Evolutionary conservation across 2,797 vertebrate species (phyloP), one percentile per base, ranked within the genome.

Genomic region (Scolopax bukidnonensis): DNA sequence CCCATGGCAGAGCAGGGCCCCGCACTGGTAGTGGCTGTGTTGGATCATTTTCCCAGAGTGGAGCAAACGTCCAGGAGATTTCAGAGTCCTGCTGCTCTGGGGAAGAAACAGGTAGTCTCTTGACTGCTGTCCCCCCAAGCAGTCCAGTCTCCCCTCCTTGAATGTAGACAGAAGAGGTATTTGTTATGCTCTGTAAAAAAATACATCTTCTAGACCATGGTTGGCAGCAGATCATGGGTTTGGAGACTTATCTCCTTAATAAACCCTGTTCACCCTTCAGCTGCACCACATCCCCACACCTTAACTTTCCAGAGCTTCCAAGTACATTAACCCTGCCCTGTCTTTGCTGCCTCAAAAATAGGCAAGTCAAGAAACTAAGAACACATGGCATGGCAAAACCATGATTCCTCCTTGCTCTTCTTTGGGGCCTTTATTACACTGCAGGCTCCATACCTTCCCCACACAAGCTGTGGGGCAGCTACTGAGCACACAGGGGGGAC

Each of bases 261-360:
- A 85, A 84, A 71, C 65, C 74, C 65, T 51, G 9, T 50, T 70
- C 57, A 47, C 19, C 32, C 47, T 48, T 32, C 28, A 81, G 59
- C 65, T 79, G n/a, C 47, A 67, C 67, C 23, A 48, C 6, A 15
- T 45, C 24, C 36, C 36, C 76, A 36, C 43, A 30, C 41, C 48
- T 94, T 43, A 61, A 73, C 41, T 75, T 73, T 57, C 73, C n/a
- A 68, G 68, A 89, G 40, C 25, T 91, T 95, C 78, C 89, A 92
- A 63, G 67, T 82, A 23, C 36, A 16, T 84, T 54, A 93, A 86
- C 43, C 43, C 74, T 87, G 78, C 48, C 50, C 53, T 91, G 36
- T 17, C 60, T 61, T 74, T 45, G 38, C 73, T 79, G 43, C 38
- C 81, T 82, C 40, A 76, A 82, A 95, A 95, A 87, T 0, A 64